These are phyloP conservation scores for Plodia interpunctella DNA, from an alignment of 1,140 invertebrate genomes.

Conservation along the genomic window DNA sequence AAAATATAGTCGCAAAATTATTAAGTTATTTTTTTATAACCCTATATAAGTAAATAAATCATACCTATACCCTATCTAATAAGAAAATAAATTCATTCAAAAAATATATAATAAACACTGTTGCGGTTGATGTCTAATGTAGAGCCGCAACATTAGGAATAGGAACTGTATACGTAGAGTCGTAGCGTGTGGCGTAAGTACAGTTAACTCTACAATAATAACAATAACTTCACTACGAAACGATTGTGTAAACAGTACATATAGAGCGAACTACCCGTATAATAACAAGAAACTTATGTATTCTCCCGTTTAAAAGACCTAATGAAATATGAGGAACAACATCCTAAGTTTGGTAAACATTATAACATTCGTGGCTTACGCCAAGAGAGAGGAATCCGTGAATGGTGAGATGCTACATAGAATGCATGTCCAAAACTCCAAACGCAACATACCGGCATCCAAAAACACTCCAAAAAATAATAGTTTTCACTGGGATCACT, in stretches of 20 bases:
- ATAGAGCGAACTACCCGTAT: not conserved
- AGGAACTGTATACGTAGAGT: not conserved
- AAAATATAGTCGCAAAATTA: too few relatives aligned
- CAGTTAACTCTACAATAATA: slow-evolving; percentile 2
- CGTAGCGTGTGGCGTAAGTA: not conserved
- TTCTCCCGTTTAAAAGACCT: not conserved
- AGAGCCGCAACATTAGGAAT: not conserved
- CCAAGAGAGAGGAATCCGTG: slow-evolving; percentile 7
- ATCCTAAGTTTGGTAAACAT: slow-evolving; percentile 5
- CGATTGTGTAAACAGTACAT: not conserved
- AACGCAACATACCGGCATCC: slow-evolving; percentile 7
- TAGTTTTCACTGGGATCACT: not conserved
- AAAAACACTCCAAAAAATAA: slow-evolving; percentile 1
- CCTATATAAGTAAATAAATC: too few relatives aligned
- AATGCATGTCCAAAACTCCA: not conserved
- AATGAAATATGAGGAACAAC: not conserved
- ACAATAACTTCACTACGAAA: not conserved
- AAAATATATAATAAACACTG: not conserved
- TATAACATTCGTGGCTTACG: slow-evolving; percentile 5
- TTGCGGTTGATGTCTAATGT: not conserved
- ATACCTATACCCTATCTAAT: too few relatives aligned
- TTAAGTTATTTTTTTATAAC: too few relatives aligned
- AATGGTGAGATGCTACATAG: slow-evolving; percentile 6
- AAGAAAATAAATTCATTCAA: not conserved
- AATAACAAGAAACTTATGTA: not conserved